Conservation (phyloP, 2,797 vertebrate genomes). For the Mycteria americana region DNA sequence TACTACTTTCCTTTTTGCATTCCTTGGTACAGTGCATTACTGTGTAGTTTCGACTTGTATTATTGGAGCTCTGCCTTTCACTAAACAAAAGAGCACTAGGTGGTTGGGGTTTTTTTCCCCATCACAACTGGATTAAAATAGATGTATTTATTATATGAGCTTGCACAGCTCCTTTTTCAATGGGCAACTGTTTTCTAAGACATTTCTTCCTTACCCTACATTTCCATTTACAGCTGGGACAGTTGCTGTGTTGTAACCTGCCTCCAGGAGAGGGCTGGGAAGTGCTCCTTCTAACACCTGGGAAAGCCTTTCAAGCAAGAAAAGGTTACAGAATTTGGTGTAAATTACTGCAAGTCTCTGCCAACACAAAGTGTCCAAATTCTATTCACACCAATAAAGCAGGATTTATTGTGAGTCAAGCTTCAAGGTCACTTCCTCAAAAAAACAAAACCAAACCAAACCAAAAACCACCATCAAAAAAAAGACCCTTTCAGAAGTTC, state of each 20-base stretch:
- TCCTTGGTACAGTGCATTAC: not conserved
- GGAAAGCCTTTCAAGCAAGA: not conserved
- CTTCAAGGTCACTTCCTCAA: not conserved
- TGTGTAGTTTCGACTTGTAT: not conserved
- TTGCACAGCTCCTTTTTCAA: not conserved
- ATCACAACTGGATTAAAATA: not conserved
- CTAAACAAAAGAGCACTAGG: not conserved
- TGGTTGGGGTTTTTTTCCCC: rapidly evolving
- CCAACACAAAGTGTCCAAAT: not conserved
- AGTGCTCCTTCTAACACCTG: not conserved
- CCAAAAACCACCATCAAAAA: not conserved
- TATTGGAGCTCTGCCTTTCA: not conserved
- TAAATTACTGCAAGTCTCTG: not conserved
- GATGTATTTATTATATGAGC: not conserved
- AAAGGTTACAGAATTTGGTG: not conserved
- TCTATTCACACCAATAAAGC: not conserved
- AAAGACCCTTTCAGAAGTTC: not conserved
- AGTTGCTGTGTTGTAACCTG: not conserved
- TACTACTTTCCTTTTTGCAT: not conserved
- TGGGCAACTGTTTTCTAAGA: not conserved
- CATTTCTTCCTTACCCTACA: not conserved
- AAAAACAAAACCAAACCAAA: not conserved
- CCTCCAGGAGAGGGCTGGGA: not conserved
- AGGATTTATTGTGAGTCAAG: not conserved
- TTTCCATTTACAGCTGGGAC: not conserved